Evolutionary conservation across 2,888 invertebrate genomes (phyloP).

Genomic region (Rhaphigaster nebulosa): DNA sequence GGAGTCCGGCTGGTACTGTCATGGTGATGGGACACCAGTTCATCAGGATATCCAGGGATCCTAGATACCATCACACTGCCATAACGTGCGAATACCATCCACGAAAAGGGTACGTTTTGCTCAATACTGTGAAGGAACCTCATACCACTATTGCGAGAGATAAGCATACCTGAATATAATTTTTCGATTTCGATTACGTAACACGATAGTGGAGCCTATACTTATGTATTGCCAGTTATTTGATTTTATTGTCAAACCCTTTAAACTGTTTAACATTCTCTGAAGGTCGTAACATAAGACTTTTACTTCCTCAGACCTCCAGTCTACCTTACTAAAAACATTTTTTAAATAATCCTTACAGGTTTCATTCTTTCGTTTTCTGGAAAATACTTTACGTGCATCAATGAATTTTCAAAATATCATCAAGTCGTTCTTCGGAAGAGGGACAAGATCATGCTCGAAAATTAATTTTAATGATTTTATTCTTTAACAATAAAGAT

Average conservation of each 20-base stretch:
- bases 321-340: neutral
- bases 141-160: neutral
- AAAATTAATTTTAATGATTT: too few species aligned
- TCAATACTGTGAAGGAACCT: neutral
- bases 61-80: neutral
- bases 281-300: neutral
- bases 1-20: neutral
- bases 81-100: neutral
- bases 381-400: too few species aligned
- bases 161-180: neutral
- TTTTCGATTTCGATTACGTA: too few species aligned
- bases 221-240: neutral
- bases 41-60: neutral
- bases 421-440: too few species aligned
- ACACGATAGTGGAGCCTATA: neutral
- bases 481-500: too few species aligned
- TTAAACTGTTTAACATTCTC: neutral
- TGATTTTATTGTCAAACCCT: neutral
- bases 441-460: too few species aligned
- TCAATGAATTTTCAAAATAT: too few species aligned
- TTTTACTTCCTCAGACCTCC: neutral
- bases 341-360: neutral
- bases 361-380: too few species aligned
- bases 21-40: neutral
- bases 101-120: neutral